Percentiles rank a stretch among this genome's conserved stretches.
Conservation (phyloP, 2,888 invertebrate species). For the Calameuta filiformis region DNA sequence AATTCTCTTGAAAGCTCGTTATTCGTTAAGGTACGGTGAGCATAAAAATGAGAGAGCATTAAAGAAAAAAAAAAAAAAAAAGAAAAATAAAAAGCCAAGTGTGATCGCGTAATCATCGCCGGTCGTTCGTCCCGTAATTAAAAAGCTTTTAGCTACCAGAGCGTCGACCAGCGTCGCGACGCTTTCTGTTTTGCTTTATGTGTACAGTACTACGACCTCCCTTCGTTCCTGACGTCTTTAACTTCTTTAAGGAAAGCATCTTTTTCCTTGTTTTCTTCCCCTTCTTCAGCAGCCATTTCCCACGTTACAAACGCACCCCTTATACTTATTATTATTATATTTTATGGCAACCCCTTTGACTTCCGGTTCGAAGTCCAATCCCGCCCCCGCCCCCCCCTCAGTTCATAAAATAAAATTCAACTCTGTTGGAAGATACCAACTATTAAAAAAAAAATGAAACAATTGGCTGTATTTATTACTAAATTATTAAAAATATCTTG, state of each 20-base stretch:
- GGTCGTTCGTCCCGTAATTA: slow-evolving; percentile 4
- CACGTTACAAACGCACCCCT: neutral
- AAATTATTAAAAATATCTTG: no score
- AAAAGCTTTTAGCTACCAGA: slow-evolving; percentile 6
- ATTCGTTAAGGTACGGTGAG: neutral
- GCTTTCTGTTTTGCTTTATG: neutral
- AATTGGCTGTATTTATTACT: no score
- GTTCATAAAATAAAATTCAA: no score
- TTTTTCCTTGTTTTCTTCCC: neutral
- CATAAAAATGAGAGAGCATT: neutral
- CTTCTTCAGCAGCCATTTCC: neutral
- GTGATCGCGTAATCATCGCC: slow-evolving; percentile 3
- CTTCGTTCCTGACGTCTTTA: neutral
- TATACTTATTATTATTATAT: neutral
- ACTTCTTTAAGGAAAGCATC: neutral
- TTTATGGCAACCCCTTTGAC: no score
- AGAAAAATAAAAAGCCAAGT: neutral
- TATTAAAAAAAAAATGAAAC: no score
- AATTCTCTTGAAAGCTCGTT: neutral
- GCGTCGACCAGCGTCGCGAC: neutral
- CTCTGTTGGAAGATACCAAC: no score
- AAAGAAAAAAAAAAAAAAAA: neutral
- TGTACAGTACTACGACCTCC: neutral
- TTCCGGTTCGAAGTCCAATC: no score
- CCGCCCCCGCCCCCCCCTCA: no score